Evolutionary conservation across 2,113 vertebrate genomes (phyloP).

Genomic region (Odontophorus gujanensis): DNA sequence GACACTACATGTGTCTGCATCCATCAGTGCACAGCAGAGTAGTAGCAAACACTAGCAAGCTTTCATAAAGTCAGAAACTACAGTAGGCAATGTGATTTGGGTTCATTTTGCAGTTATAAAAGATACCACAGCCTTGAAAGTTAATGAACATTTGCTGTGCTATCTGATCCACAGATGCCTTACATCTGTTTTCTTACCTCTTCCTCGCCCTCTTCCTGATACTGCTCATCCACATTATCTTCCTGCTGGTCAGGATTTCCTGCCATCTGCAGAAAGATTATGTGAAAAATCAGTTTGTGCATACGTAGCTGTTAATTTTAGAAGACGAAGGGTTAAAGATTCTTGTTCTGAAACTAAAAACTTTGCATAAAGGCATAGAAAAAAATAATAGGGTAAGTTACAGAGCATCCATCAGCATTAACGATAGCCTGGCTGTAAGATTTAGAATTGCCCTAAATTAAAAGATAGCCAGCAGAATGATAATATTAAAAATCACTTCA

Average conservation of each 20-base stretch:
- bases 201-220: slow-evolving; percentile 95
- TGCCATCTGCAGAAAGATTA: slow-evolving; percentile 86
- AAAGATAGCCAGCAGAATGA: background rate
- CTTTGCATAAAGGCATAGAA: background rate
- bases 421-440: background rate
- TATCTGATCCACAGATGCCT: background rate
- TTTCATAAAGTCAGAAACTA: background rate
- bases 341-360: slow-evolving; percentile 6
- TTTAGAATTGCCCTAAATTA: slow-evolving; percentile 24
- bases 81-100: background rate
- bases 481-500: background rate
- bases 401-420: background rate
- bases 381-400: background rate
- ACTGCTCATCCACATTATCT: slow-evolving; percentile 93
- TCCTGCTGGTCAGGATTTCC: slow-evolving; percentile 98
- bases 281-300: background rate
- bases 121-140: rapidly evolving
- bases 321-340: background rate
- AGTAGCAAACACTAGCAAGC: background rate
- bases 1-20: background rate
- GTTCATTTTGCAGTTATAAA: background rate
- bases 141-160: background rate
- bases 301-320: background rate
- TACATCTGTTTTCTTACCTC: slow-evolving; percentile 80
- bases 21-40: background rate